Evolutionary conservation across 1,140 invertebrate species (phyloP), one percentile per base, ranked within the genome.

Genomic region (Anadara kagoshimensis): DNA sequence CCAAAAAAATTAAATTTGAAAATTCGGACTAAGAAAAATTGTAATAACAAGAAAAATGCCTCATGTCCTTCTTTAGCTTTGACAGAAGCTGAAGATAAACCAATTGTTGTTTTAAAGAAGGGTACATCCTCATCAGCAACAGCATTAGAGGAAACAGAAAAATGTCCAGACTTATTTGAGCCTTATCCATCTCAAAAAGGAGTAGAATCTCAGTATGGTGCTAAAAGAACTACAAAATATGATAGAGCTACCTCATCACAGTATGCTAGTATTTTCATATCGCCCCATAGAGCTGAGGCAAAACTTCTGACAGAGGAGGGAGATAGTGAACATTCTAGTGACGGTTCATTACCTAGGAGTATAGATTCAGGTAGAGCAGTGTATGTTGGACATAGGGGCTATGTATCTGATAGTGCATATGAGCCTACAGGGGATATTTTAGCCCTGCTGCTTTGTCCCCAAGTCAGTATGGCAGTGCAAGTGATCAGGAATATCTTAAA

Each of bases 1-100:
- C 98, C 98, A 0, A 92, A 97, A 82, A 93, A 98, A 79, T 92
- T 99, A 79, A 93, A 99, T 26, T 92, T 99, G 62, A 97, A 96
- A 72, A 98, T 96, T 56, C 92, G 97, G 75, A 86, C 86, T 54
- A 76, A 80, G 43, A 82, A 84, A 69, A 83, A 83, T 78, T 81
- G 83, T 73, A 83, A 79, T 70, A 45, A 64, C 29, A 82, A 83
- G 69, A 87, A 87, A 80, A 87, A 87, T 75, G 83, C 82, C 41
- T 87, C 86, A 26, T 87, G 86, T 76, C 85, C 86, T 26, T 77
- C 83, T 14, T 69, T 87, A 77, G 83, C 86, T 43, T 69, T 85
- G 24, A 80, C 84, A 20, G 92, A 92, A 49, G 90, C 93, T 67
- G 91, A 93, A 1, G 95, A 96, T 85, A 94, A 94, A 24, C 95